Evolutionary conservation across 1,140 invertebrate genomes (phyloP), one percentile per base, ranked within the genome.

Genomic region (Orussus abietinus): DNA sequence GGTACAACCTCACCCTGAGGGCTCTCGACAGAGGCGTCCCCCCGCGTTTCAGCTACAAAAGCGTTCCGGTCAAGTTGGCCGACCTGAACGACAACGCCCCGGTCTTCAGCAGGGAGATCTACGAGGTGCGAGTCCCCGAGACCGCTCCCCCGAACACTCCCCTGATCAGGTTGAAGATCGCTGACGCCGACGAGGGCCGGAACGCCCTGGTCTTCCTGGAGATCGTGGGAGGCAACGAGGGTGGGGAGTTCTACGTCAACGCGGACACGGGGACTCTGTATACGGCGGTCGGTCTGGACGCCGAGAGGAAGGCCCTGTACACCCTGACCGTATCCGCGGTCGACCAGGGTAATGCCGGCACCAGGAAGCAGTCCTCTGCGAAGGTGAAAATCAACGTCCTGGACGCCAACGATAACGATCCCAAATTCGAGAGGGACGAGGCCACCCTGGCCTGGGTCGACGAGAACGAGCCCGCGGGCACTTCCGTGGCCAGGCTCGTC

Each of bases 391-490:
- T 96, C 20, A 82, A 84, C 48, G 83, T 96, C 0, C 64, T 87
- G 31, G 93, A 96, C 67, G 83, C 85, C 14, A 96, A 96, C 64
- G 92, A 97, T 68, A 95, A 96, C 67, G 88, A 91, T 63, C 91
- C 92, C 1, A 72, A 86, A 11, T 96, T 96, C 60, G 87, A 90
- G 38, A 74, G 80, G 29, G 59, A 80, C 5, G 79, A 83, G 46
- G n/a, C n/a, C n/a, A 75, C 80, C 66, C 76, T 80, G 14, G 80
- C 88, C 0, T 77, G 66, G 48, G 66, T 90, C 1, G 81, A 89
- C 38, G 94, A 98, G 69, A 96, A 97, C 66, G 84, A 93, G 64
- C 83, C 89, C 0, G 77, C 84, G 2, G 92, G 92, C 1, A 84
- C 85, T 1, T 79, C 81, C 3, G 89, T 97, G 1, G 82, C 84